Percentiles rank a stretch among this genome's conserved stretches.
Conservation (phyloP, 1,140 invertebrate genomes). For the Lethrus apterus region DNA sequence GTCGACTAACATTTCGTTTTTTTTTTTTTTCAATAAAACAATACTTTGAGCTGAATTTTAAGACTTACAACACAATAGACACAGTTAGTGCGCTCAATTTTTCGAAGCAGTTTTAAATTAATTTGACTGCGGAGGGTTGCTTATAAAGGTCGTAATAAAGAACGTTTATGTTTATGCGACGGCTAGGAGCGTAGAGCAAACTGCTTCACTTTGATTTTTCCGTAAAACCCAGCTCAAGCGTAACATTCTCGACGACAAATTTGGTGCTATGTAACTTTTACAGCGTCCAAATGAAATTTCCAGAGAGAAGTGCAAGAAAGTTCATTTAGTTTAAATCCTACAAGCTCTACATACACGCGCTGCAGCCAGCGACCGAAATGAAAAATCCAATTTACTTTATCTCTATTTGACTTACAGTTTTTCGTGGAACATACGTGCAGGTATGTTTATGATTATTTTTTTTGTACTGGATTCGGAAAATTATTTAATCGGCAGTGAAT, state of each 20-base stretch:
- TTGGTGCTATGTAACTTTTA: constrained; percentile 10
- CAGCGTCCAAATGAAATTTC: constrained; percentile 15
- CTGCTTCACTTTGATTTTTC: constrained; percentile 23
- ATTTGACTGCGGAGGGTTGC: constrained; percentile 30
- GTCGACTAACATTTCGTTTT: no score
- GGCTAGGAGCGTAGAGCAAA: constrained; percentile 18
- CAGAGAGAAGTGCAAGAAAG: constrained; percentile 13
- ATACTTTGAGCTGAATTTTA: no score
- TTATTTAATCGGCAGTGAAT: no score
- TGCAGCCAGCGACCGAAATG: constrained; percentile 8
- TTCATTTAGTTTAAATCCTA: constrained; percentile 15
- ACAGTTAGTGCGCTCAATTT: no score
- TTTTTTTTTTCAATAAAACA: no score
- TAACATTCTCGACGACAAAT: constrained; percentile 10
- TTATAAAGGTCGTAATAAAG: constrained; percentile 29
- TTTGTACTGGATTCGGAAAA: no score
- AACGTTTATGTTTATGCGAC: constrained; percentile 28
- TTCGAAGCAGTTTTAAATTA: constrained; percentile 30
- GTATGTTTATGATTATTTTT: no score
- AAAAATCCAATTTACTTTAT: constrained; percentile 22
- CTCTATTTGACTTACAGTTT: no score
- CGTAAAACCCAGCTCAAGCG: neutral
- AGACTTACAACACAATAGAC: no score
- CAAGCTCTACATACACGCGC: constrained; percentile 13
- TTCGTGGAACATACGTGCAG: no score